Evolutionary conservation across 2,888 invertebrate genomes (phyloP), one percentile per base, ranked within the genome.

Genomic region (Leistus spinibarbis): DNA sequence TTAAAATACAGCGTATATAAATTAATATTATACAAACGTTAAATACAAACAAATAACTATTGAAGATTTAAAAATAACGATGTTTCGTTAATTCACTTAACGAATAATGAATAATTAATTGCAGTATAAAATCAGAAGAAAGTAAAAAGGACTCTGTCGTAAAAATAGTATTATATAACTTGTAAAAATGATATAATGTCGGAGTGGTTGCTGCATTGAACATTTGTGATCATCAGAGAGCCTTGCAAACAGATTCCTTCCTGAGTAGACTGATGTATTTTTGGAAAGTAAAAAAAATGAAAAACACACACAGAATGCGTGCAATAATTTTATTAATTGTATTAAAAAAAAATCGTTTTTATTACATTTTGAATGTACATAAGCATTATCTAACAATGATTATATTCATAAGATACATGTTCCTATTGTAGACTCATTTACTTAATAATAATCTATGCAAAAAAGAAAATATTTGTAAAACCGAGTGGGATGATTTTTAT

Each of bases 181-280:
- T 40, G 1, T 0, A 40, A 40, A 40, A 40, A 5, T 23, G n/a
- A 66, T 17, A 66, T 40, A 40, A 20, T 66, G 24, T n/a, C 20
- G 24, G 54, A 20, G 17, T 27, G 69, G 63, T 64, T 68, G 69
- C 64, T 69, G 75, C 56, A 75, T 24, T 75, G 75, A 75, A 75
- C 64, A 75, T 64, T 74, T 68, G 68, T 68, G 69, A 69, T 75
- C 24, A 75, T 69, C 64, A 69, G 75, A 75, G 75, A 75, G 75
- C 75, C 75, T 75, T 75, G 75, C 75, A 69, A 74, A 75, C 75
- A 69, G 69, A 75, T 75, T 75, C 75, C 75, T 75, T 75, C 75
- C 75, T 75, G 75, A 68, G 75, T 75, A 75, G 75, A 75, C 75
- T 75, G 75, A 75, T 63, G 75, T 75, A 75, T 75, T 75, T 75